Conservation (phyloP, 2,888 invertebrate species). For the Tetragonula carbonaria region DNA sequence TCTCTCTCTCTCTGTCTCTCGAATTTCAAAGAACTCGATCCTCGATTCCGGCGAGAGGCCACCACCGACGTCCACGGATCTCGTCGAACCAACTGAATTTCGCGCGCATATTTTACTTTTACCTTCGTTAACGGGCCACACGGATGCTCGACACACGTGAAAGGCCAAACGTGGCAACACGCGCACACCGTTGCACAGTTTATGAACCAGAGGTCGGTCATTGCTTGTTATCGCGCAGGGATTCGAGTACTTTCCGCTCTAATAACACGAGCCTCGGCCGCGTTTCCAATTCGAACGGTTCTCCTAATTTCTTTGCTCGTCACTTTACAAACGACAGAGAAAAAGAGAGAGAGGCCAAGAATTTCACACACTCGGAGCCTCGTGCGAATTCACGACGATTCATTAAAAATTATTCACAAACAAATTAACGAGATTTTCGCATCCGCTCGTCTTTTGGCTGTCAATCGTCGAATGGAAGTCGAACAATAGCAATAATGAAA, state of each 20-base stretch:
- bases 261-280: conserved; percentile 50
- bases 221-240: conserved; percentile 31
- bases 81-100: background rate
- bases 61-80: background rate
- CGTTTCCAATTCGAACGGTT: conserved; percentile 51
- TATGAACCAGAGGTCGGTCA: conserved; percentile 19
- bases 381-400: no score
- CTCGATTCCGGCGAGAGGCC: background rate
- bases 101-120: conserved; percentile 32
- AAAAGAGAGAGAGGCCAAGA: no score
- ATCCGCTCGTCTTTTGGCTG: background rate
- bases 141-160: background rate
- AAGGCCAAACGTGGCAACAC: background rate
- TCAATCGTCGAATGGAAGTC: background rate
- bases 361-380: no score
- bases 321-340: background rate
- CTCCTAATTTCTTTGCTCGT: background rate
- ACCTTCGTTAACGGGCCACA: conserved; percentile 22
- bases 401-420: no score
- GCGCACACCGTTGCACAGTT: conserved; percentile 6
- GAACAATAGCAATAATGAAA: background rate
- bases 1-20: background rate
- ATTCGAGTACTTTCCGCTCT: conserved; percentile 61
- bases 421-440: background rate
- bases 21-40: conserved; percentile 5